A percentile compares a stretch with the other conserved stretches of the same genome.
phyloP scores from a whole-genome alignment of 2,113 vertebrate species.

The Gymnarchus niloticus region DNA sequence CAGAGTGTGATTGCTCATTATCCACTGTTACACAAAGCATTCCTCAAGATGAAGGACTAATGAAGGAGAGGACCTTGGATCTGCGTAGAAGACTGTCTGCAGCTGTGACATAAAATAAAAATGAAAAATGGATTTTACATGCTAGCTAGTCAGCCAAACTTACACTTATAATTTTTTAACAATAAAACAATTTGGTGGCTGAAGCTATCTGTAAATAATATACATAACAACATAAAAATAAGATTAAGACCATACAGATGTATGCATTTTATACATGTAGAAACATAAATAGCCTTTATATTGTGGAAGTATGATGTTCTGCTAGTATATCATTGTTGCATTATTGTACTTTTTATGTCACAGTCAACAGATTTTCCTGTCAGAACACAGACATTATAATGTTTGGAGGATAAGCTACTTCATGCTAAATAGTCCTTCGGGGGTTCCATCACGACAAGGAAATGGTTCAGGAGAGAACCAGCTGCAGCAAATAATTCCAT shows the following conservation, averaged over 20 bases:
- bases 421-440: slow-evolving; percentile 8
- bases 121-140: neutral
- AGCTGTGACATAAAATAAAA: neutral
- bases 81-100: neutral
- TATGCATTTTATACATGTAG: neutral
- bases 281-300: neutral
- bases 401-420: slow-evolving; percentile 30
- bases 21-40: neutral
- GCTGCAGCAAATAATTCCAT: slow-evolving; percentile 32
- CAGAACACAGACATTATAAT: slow-evolving; percentile 42
- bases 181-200: neutral
- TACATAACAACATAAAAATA: neutral
- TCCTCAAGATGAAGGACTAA: neutral
- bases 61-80: neutral
- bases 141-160: neutral
- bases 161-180: neutral
- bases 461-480: neutral
- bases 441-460: slow-evolving; percentile 38
- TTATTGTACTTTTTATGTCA: slow-evolving; percentile 37
- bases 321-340: neutral
- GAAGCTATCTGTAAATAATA: neutral
- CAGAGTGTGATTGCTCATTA: slow-evolving; percentile 10
- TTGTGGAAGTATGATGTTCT: neutral
- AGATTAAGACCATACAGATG: neutral
- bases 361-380: slow-evolving; percentile 22